Base-by-base conservation (phyloP, 2,888 invertebrate genomes). In the Platycnemis pennipes region DNA sequence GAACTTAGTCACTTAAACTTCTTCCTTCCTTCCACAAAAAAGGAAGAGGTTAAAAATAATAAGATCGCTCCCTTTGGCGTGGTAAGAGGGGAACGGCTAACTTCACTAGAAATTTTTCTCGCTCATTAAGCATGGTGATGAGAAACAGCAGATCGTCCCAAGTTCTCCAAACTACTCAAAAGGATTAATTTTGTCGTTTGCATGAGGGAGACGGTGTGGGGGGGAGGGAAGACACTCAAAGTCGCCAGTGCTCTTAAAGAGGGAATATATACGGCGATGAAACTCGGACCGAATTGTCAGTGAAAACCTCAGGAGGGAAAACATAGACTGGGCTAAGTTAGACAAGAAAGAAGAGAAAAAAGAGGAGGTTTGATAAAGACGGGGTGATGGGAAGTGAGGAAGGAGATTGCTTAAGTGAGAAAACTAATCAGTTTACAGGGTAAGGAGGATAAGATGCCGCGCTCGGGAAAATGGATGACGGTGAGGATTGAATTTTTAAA, bases 121-220 rank as follows among this genome's bases (percentile, higher is more conserved):
- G 77, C 77, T 77, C 77, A 77, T 77, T 77, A 77, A 37, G 37
- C 77, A 77, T 77, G 77, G 77, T 77, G 77, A 77, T 77, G 77
- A 77, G 77, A 77, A 77, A 77, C 77, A 77, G 77, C 77, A 77
- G 77, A 77, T 37, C 77, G 77, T n/a, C n/a, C 77, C 77, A 77
- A 77, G 77, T 77, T 77, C 37, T 37, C 77, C 77, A 77, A 77
- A 77, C 77, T 77, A 77, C 77, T 77, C 77, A 77, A 77, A 77
- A 77, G 77, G 77, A 77, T 77, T 77, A 77, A 77, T 77, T 77
- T 77, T 77, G 77, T 77, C 77, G 77, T 77, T 77, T 77, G 77
- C 77, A 77, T 77, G 77, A 37, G 37, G 37, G 63, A n/a, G 26
- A n/a, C 5, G 63, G 26, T 5, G 26, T 16, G 63, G 63, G 5